Evolutionary conservation across 2,797 vertebrate species (phyloP).

Genomic region (Acanthiza pusilla): DNA sequence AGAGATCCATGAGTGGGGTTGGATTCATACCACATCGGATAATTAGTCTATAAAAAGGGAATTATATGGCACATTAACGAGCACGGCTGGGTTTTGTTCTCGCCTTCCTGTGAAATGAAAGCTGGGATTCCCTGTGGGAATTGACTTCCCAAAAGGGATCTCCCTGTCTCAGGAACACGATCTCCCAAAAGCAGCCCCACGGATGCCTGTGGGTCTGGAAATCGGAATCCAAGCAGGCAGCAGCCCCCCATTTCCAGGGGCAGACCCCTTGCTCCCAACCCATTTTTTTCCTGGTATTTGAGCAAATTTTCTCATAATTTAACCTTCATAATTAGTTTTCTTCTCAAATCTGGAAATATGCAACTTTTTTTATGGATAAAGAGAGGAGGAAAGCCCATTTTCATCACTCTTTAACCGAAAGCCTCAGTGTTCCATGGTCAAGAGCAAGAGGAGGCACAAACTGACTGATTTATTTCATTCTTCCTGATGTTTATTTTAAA

Average conservation of each 20-base stretch:
- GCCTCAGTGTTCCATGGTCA: not conserved
- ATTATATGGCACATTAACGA: not conserved
- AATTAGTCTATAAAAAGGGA: not conserved
- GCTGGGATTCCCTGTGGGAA: not conserved
- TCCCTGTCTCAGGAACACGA: not conserved
- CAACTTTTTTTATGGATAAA: not conserved
- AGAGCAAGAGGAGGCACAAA: not conserved
- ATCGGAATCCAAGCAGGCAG: rapidly evolving
- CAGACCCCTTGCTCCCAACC: not conserved
- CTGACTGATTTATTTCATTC: not conserved
- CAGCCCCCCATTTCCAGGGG: not conserved
- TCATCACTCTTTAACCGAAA: not conserved
- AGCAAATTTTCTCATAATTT: not conserved
- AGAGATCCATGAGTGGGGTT: not conserved
- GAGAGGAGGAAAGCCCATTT: rapidly evolving
- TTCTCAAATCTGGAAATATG: not conserved
- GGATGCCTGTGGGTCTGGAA: rapidly evolving
- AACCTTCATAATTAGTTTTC: not conserved
- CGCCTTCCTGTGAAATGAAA: rapidly evolving
- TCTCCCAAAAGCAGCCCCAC: not conserved
- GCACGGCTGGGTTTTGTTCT: not conserved
- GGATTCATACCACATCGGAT: not conserved
- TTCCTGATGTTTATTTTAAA: not conserved
- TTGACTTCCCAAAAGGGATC: not conserved
- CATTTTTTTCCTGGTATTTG: not conserved